Percentiles rank a stretch among this genome's conserved stretches.
Evolutionary conservation across 2,888 invertebrate genomes (phyloP).

Genomic region (Tipula lateralis): DNA sequence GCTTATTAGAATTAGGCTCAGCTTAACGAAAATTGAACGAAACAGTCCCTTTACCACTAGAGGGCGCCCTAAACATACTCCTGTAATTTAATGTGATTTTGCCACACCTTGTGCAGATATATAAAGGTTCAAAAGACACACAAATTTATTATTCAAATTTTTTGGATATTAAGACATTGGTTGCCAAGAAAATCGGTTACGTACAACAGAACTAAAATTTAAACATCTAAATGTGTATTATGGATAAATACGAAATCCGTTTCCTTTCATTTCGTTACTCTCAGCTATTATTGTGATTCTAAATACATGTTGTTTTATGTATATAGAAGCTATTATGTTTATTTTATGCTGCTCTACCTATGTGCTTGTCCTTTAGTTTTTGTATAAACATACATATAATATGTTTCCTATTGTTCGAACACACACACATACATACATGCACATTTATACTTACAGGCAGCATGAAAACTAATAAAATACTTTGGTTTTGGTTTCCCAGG

Average conservation of each 20-base stretch:
- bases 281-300: not conserved
- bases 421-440: not conserved
- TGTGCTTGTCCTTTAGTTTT: not conserved
- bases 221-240: not conserved
- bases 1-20: too few relatives aligned
- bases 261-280: not conserved
- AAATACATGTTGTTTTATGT: slow-evolving; percentile 24
- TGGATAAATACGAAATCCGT: not conserved
- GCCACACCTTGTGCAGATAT: too few relatives aligned
- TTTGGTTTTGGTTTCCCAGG: not conserved
- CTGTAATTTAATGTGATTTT: too few relatives aligned
- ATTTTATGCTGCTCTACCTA: not conserved
- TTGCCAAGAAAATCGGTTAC: not conserved
- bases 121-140: too few relatives aligned
- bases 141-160: too few relatives aligned
- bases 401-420: not conserved
- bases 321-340: not conserved
- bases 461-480: slow-evolving; percentile 11
- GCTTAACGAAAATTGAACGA: too few relatives aligned
- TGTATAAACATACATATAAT: too few relatives aligned
- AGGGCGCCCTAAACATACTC: too few relatives aligned
- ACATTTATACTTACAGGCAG: not conserved
- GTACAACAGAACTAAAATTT: not conserved
- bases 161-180: not conserved
- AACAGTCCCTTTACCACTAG: too few relatives aligned